Conservation (phyloP, 2,888 invertebrate species). For the Cheilosia vernalis region DNA sequence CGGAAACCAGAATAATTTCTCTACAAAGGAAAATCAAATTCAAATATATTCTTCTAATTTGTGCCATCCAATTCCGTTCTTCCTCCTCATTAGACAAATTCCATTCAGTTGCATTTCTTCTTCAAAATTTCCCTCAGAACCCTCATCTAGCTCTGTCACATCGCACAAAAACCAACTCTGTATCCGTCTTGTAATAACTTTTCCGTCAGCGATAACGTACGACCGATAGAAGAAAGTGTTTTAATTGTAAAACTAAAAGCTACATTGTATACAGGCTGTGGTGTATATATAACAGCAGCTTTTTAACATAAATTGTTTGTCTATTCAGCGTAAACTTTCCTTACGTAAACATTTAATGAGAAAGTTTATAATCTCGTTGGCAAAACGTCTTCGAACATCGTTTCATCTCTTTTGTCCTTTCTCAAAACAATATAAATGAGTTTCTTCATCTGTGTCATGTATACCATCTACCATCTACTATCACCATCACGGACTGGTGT, state of each 20-base stretch:
- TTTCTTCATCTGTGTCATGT: slow-evolving; percentile 11
- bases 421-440: slow-evolving; percentile 26
- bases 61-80: no score
- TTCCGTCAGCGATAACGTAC: neutral
- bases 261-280: neutral
- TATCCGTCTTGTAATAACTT: neutral
- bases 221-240: slow-evolving; percentile 1
- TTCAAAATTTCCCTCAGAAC: no score
- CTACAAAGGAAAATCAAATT: no score
- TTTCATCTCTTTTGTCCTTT: slow-evolving; percentile 23
- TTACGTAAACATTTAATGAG: slow-evolving; percentile 65
- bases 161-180: no score
- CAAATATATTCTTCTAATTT: no score
- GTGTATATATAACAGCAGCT: neutral
- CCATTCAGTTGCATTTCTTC: no score
- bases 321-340: slow-evolving; percentile 59
- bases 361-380: slow-evolving; percentile 57
- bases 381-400: slow-evolving; percentile 28
- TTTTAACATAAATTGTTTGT: slow-evolving; percentile 42
- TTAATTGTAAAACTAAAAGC: slow-evolving; percentile 5
- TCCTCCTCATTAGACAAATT: no score
- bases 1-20: no score
- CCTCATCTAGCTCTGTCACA: no score
- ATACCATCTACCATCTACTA: neutral
- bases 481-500: neutral